Conservation (phyloP, 2,113 vertebrate genomes). For the Syngnathus scovelli region DNA sequence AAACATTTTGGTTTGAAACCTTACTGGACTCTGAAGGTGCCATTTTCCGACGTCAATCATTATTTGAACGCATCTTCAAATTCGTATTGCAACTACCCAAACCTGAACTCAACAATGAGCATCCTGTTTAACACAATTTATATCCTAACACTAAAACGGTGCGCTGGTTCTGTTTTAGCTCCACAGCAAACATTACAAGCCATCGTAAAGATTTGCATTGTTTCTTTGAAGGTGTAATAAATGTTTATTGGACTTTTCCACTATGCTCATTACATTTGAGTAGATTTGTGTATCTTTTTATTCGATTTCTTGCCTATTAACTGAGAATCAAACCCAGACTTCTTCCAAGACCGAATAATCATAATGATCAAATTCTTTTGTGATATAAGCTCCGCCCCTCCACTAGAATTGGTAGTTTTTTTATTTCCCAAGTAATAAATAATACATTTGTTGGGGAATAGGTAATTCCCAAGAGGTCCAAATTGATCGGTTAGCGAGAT, state of each 20-base stretch:
- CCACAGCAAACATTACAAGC: slow-evolving; percentile 4
- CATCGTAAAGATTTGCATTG: neutral
- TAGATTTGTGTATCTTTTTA: neutral
- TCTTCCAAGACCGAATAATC: neutral
- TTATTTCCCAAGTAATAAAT: neutral
- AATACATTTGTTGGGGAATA: neutral
- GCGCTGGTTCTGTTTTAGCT: neutral
- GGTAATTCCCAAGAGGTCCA: neutral
- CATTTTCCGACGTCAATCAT: neutral
- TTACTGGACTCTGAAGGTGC: neutral
- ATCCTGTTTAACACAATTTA: neutral
- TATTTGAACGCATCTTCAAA: neutral
- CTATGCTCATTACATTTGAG: neutral
- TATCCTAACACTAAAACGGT: neutral
- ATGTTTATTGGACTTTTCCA: neutral
- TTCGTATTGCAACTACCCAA: neutral
- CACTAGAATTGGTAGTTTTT: neutral
- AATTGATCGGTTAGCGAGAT: neutral
- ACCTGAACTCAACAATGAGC: neutral
- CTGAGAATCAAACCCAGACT: neutral
- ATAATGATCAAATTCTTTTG: neutral
- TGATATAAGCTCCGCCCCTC: neutral
- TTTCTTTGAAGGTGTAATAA: slow-evolving; percentile 1
- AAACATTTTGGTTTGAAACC: neutral
- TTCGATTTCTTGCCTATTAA: too few species aligned